Evolutionary conservation across 2,888 invertebrate genomes (phyloP), one percentile per base, ranked within the genome.

Genomic region (Luffia ferchaultella): DNA sequence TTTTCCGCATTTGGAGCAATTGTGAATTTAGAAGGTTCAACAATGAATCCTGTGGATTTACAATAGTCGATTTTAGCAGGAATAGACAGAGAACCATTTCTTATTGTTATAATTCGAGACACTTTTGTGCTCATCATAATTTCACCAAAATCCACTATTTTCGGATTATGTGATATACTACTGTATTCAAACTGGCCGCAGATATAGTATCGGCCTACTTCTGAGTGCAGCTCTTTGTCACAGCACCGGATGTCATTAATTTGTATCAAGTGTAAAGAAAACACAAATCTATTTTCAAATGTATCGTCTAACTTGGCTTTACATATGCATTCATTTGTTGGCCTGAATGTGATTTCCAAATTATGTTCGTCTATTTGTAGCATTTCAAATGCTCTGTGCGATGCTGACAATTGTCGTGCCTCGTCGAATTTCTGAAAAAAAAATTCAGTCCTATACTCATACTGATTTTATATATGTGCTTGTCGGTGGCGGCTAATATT

Each of bases 101-200:
- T 63, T 44, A 87, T 62, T 19, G 69, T 65, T 2, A 87, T 56
- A 40, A 73, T 64, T 60, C 70, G 79, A 1, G 66, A 65, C 9
- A 64, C 64, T 63, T 65, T 61, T 40, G 61, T 65, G 59, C 74
- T 68, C 1, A 86, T 63, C 42, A 58, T 43, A 9, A 88, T 65
- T 41, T 85, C 65, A 1, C 76, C 76, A 54, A 88, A 77, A 53
- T 78, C 57, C 0, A 88, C 53, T 5, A 63, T 58, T 52, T 76
- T 67, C 0, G 89, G 89, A 18, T 61, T 57, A 54, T 88, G 70
- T 2, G 62, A 63, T 16, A 89, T 64, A 19, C 67, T 63, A 20
- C 85, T 75, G 45, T 70, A 65, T 67, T 88, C 87, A 52, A 76
- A 83, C 61, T 85, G 76, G 0, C 88, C 89, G 58, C 87, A 80